Evolutionary conservation across 2,888 invertebrate species (phyloP), one percentile per base, ranked within the genome.

Genomic region (Zhuqinia jingwanae): DNA sequence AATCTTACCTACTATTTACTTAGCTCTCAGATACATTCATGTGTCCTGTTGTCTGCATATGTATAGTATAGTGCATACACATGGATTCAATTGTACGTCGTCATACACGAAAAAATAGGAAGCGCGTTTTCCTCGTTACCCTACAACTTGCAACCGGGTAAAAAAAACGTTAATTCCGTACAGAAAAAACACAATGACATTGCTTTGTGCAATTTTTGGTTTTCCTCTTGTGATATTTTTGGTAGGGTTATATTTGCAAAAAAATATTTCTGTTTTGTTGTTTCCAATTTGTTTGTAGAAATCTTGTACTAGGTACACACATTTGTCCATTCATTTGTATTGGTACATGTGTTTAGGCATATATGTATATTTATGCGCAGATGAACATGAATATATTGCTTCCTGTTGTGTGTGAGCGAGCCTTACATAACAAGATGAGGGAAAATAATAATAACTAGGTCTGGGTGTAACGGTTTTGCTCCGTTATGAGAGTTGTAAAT

Each of bases 401-500:
- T 53, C 75, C 53, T n/a, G n/a, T n/a, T n/a, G n/a, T n/a, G n/a
- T 56, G 75, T 20, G 15, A 65, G 20, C 8, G 53, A 36, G 30
- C 25, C 27, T 50, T n/a, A 27, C 47, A 53, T 50, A 50, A 27
- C 11, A 47, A 20, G 47, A 65, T 47, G 47, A 25, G 56, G 20
- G 30, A 68, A 22, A 47, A 30, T 1, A n/a, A n/a, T 36, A 27
- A 47, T 20, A 73, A 73, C 10, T 68, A 17, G 50, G 8, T 42
- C 60, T 78, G 78, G 78, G 85, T 78, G 77, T 58, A 83, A 63
- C 76, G 78, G 25, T 65, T 56, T 70, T 15, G 60, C 36, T 73
- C 36, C 78, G 78, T 85, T 78, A 79, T 60, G 78, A 78, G 65
- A 22, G 78, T 25, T 85, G 85, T 79, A 85, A 85, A 85, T 85